A percentile compares a stretch with the other conserved stretches of the same genome.
phyloP scores from a whole-genome alignment of 2,888 invertebrate species.

The Linyphia triangularis region DNA sequence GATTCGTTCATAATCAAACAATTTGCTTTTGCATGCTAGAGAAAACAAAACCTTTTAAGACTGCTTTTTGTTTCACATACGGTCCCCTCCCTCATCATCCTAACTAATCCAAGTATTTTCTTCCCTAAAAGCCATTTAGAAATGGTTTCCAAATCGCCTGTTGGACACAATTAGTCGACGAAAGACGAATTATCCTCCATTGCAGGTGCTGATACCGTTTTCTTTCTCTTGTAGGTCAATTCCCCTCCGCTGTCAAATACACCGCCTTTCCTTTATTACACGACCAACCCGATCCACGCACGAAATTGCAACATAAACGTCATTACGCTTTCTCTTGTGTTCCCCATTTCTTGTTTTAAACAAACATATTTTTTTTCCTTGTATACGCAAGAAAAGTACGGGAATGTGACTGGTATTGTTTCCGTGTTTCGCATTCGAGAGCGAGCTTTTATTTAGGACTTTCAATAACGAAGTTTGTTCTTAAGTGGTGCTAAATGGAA shows the following conservation, averaged over 20 bases:
- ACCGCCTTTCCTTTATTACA: slow-evolving; percentile 34
- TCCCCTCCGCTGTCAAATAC: slow-evolving; percentile 47
- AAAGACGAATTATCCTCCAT: slow-evolving; percentile 36
- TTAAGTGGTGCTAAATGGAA: not conserved
- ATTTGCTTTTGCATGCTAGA: no score
- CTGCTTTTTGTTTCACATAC: not conserved
- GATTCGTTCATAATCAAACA: no score
- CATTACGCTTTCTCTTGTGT: not conserved
- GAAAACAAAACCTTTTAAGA: no score
- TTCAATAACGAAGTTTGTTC: slow-evolving; percentile 3
- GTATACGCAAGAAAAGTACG: not conserved
- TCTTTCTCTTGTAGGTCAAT: slow-evolving; percentile 37
- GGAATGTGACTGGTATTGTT: slow-evolving; percentile 28
- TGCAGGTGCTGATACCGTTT: slow-evolving; percentile 1
- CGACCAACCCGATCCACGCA: slow-evolving; percentile 1
- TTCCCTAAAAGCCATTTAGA: slow-evolving; percentile 16
- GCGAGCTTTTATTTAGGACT: slow-evolving; percentile 20
- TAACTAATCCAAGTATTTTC: slow-evolving; percentile 18
- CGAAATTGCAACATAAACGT: slow-evolving; percentile 40
- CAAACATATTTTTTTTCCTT: not conserved
- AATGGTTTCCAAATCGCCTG: slow-evolving; percentile 45
- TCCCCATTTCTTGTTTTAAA: not conserved
- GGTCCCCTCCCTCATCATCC: not conserved
- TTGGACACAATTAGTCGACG: slow-evolving; percentile 55
- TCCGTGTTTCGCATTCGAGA: slow-evolving; percentile 25